Percentiles rank a stretch among this genome's conserved stretches.
Evolutionary conservation across 1,140 invertebrate species (phyloP).

Genomic region (Archegozetes longisetosus): DNA sequence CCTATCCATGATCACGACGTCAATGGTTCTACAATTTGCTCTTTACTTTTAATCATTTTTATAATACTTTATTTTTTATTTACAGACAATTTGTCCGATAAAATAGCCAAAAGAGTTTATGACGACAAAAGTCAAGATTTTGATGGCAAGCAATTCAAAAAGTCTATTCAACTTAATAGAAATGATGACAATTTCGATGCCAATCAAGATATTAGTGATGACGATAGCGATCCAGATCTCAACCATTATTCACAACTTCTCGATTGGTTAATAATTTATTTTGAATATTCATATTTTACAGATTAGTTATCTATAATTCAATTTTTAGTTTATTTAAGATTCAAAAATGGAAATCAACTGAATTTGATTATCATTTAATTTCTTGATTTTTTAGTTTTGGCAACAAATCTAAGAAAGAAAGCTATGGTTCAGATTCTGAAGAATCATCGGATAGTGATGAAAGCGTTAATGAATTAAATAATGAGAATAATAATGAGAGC

Average conservation of each 20-base stretch:
- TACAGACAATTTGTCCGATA: neutral
- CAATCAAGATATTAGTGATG: no score
- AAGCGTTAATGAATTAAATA: neutral
- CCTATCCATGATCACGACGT: neutral
- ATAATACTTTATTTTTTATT: neutral
- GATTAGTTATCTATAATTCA: neutral
- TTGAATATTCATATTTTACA: neutral
- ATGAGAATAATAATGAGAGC: neutral
- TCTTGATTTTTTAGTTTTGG: conserved; percentile 1
- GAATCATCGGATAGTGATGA: neutral
- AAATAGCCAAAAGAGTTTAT: neutral
- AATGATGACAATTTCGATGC: no score
- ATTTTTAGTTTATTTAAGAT: neutral
- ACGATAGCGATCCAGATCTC: no score
- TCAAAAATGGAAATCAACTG: neutral
- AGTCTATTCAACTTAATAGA: no score
- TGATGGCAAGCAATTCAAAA: no score
- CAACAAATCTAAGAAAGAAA: neutral
- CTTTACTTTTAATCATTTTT: neutral
- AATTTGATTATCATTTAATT: neutral
- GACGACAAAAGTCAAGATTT: neutral
- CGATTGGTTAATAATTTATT: neutral
- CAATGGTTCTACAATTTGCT: neutral
- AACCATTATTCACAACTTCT: no score
- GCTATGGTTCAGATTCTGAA: neutral